Percentiles rank a stretch among this genome's conserved stretches.
These are phyloP conservation scores for Ochotona princeps DNA, from an alignment of 2,113 vertebrate species.

Conservation along the genomic window DNA sequence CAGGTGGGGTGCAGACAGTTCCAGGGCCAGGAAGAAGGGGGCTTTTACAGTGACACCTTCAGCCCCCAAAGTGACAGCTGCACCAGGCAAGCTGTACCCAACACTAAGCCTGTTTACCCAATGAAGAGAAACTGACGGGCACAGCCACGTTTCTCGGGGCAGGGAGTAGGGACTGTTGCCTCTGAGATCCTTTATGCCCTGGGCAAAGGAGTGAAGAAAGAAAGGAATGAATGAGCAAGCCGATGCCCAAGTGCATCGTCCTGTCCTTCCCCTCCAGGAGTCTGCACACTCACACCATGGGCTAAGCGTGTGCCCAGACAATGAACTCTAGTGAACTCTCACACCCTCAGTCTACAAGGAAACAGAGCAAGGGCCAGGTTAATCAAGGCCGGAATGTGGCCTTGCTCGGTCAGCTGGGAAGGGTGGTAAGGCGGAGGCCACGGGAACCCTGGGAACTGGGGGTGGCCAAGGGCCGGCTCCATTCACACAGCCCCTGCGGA, in stretches of 20 bases:
- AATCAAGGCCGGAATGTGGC: slow-evolving; percentile 32
- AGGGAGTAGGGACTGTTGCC: rapidly evolving
- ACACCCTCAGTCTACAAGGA: background rate
- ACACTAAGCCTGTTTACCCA: background rate
- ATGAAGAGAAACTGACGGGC: background rate
- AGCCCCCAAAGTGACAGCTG: background rate
- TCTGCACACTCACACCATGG: rapidly evolving
- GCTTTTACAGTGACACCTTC: background rate
- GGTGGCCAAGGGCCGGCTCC: background rate
- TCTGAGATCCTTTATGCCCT: rapidly evolving
- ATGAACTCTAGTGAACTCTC: background rate
- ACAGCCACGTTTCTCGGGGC: rapidly evolving
- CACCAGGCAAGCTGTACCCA: rapidly evolving
- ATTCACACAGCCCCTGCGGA: background rate
- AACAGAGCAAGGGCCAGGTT: background rate
- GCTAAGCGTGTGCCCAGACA: background rate
- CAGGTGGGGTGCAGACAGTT: background rate
- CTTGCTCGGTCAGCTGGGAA: slow-evolving; percentile 47
- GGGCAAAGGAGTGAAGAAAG: background rate
- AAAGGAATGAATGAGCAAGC: background rate
- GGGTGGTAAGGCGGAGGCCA: slow-evolving; percentile 20
- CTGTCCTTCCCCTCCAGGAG: background rate
- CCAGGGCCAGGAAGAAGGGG: no score
- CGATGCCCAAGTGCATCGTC: rapidly evolving
- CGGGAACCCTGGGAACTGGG: background rate